Evolutionary conservation across 2,797 vertebrate species (phyloP).

Genomic region (Spea hammondii): DNA sequence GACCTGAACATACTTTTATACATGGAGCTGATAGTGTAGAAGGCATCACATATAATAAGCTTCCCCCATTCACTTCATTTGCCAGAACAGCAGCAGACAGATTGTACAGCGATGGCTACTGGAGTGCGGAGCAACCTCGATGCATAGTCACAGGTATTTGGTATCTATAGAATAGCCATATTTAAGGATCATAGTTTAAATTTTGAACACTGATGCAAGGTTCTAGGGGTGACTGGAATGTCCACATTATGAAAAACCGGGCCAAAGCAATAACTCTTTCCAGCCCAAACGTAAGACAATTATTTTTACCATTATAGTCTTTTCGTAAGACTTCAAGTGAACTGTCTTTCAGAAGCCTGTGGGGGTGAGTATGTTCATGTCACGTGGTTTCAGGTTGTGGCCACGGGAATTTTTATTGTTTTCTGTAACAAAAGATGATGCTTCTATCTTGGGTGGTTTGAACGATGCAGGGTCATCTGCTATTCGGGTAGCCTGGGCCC

Average conservation of each 20-base stretch:
- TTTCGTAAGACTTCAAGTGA: background rate
- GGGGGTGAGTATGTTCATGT: slow-evolving; percentile 90
- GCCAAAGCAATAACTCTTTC: background rate
- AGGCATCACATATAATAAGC: background rate
- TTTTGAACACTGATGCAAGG: background rate
- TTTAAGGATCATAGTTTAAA: background rate
- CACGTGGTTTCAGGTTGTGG: slow-evolving; percentile 85
- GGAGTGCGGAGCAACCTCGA: background rate
- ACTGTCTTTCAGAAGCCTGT: slow-evolving; percentile 81
- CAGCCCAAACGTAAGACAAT: background rate
- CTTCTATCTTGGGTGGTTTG: slow-evolving; percentile 84
- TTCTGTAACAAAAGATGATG: slow-evolving; percentile 64
- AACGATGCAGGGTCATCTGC: slow-evolving; percentile 69
- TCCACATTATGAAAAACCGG: background rate
- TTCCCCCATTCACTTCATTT: background rate
- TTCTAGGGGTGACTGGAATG: background rate
- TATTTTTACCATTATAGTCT: background rate
- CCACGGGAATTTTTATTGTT: slow-evolving; percentile 71
- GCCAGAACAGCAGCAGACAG: background rate
- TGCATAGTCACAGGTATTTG: background rate
- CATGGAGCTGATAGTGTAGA: background rate
- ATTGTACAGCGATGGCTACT: background rate
- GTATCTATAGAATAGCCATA: background rate
- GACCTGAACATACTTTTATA: too few relatives aligned
- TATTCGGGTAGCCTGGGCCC: slow-evolving; percentile 76